Base-by-base conservation (phyloP, 2,113 vertebrate genomes). In the Upupa epops region DNA sequence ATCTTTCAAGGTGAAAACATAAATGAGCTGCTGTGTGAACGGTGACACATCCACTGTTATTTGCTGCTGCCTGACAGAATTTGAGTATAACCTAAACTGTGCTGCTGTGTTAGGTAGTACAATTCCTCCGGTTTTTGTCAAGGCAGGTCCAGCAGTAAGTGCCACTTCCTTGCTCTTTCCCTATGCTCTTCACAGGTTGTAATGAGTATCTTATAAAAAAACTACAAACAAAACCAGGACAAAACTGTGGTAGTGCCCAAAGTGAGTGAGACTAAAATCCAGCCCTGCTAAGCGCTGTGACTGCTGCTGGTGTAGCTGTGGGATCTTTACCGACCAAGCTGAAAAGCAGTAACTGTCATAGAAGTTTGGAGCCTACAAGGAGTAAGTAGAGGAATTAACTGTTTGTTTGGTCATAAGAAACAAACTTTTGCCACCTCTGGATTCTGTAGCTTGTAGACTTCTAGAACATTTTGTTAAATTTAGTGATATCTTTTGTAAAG, bases 251-350 rank as follows among this genome's bases (percentile, higher is more conserved):
- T 29, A 11, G 52, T 5, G 22, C 42, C 54, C n/a, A 5, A 56
- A 25, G n/a, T 7, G 18, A 11, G 3, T 3, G 2, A 40, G 61
- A 19, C 20, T 37, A 34, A 17, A 28, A 61, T 25, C 4, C 49
- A 42, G 15, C 25, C 16, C 21, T 26, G 3, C 12, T 6, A 8
- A 51, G 25, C 24, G 24, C 5, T 20, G 26, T 46, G 29, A 17
- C 32, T 5, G 4, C 12, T 72, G 65, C 29, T 42, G 11, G 6
- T 0, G 1, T 4, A 17, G 29, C 56, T 22, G 46, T 1, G 2
- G 11, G 29, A 16, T 25, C 36, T 17, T 19, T 6, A 11, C 24
- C 18, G 9, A 17, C 24, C 14, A 11, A 2, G 32, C 37, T 61
- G 65, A 26, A 66, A 61, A 56, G 21, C 48, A 72, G 76, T 24